Conservation (phyloP, 1,140 invertebrate species). For the Asobara japonica region DNA sequence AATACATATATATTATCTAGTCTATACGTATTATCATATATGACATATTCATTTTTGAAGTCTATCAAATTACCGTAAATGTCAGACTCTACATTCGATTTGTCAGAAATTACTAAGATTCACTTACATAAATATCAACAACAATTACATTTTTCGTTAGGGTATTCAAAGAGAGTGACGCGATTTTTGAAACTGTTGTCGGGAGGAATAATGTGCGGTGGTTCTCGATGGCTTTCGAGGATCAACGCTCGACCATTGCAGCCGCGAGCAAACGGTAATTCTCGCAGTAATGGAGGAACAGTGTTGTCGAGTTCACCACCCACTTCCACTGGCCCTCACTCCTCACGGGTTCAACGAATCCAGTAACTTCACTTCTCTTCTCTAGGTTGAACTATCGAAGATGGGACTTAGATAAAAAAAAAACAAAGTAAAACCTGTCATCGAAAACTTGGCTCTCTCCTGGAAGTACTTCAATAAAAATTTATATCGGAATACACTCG, state of each 20-base stretch:
- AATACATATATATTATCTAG: too few relatives aligned
- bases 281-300: conserved; percentile 49
- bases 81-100: too few relatives aligned
- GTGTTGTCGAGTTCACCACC: conserved; percentile 33
- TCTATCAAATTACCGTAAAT: too few relatives aligned
- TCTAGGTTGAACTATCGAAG: background rate
- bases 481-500: background rate
- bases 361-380: conserved; percentile 26
- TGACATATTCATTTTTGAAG: too few relatives aligned
- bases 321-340: background rate
- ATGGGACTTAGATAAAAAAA: background rate
- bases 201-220: background rate
- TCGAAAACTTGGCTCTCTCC: conserved; percentile 20
- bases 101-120: too few relatives aligned
- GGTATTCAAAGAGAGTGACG: too few relatives aligned
- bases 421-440: background rate
- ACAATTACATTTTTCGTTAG: too few relatives aligned
- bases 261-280: conserved; percentile 31
- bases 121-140: too few relatives aligned
- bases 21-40: too few relatives aligned
- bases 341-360: background rate
- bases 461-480: background rate
- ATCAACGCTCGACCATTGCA: conserved; percentile 24
- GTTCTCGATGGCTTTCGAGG: background rate
- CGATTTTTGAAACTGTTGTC: conserved; percentile 15